Evolutionary conservation across 2,113 vertebrate genomes (phyloP).

Genomic region (Mesocricetus auratus): DNA sequence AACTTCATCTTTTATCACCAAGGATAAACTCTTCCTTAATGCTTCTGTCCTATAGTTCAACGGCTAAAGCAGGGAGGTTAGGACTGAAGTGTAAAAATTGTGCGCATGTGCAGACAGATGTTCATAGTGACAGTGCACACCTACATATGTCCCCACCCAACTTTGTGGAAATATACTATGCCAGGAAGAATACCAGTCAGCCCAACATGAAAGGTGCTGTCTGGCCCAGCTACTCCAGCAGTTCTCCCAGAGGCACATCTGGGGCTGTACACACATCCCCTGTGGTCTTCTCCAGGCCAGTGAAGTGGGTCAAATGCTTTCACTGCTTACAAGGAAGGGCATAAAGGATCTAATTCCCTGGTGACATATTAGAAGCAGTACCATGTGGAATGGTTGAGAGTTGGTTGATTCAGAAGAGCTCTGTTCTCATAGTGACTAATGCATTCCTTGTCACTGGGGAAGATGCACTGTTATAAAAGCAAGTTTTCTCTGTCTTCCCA

Average conservation of each 20-base stretch:
- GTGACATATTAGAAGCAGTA: too few relatives aligned
- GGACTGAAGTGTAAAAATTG: neutral
- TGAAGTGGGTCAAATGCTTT: neutral
- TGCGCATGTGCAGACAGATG: neutral
- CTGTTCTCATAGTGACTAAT: too few relatives aligned
- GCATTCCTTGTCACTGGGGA: rapidly evolving
- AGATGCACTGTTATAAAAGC: neutral
- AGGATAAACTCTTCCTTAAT: neutral
- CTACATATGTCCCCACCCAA: too few relatives aligned
- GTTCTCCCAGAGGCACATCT: too few relatives aligned
- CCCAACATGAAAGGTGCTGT: neutral
- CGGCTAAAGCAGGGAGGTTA: neutral
- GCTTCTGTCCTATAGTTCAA: neutral
- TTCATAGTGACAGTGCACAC: neutral
- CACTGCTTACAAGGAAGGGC: neutral
- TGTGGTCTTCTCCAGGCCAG: neutral
- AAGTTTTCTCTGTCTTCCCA: neutral
- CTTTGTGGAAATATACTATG: neutral
- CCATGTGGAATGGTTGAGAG: neutral
- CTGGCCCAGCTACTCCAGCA: neutral
- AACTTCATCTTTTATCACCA: neutral
- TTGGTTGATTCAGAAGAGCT: too few relatives aligned
- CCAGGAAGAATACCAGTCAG: neutral
- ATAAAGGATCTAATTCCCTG: too few relatives aligned
- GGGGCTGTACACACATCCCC: neutral